Evolutionary conservation across 2,797 vertebrate genomes (phyloP).

Genomic region (Nyctibius grandis): DNA sequence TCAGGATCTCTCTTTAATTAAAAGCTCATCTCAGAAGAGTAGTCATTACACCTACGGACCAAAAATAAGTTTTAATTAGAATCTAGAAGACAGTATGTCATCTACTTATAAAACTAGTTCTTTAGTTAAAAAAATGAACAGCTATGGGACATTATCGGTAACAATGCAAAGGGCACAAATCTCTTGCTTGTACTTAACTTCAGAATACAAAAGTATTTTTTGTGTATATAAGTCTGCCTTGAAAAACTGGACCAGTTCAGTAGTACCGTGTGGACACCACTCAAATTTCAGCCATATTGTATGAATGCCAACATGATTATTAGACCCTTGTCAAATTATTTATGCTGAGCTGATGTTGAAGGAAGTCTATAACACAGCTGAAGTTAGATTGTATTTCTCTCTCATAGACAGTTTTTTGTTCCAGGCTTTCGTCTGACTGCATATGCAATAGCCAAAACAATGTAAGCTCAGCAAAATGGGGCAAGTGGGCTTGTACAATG

Average conservation of each 20-base stretch:
- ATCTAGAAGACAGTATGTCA: constrained; percentile 72
- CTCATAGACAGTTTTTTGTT: not conserved
- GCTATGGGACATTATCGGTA: constrained; percentile 19
- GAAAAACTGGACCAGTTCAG: not conserved
- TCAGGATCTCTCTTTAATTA: constrained; percentile 79
- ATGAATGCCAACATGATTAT: not conserved
- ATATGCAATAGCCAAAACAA: not conserved
- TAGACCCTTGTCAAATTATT: not conserved
- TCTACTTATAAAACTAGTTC: constrained; percentile 62
- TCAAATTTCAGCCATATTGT: not conserved
- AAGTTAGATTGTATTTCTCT: not conserved
- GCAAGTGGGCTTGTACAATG: not conserved
- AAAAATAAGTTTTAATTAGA: constrained; percentile 82
- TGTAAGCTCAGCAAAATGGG: constrained; percentile 37
- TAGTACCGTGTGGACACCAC: not conserved
- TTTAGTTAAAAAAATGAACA: constrained; percentile 54
- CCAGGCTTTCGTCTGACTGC: not conserved
- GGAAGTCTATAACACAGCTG: not conserved
- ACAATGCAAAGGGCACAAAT: not conserved
- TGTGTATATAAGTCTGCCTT: not conserved
- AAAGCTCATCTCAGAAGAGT: constrained; percentile 77
- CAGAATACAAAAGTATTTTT: not conserved
- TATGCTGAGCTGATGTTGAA: constrained; percentile 1
- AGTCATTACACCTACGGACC: constrained; percentile 79
- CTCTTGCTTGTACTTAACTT: not conserved